phyloP scores from a whole-genome alignment of 2,888 invertebrate genomes.

The Orchesella flavescens region DNA sequence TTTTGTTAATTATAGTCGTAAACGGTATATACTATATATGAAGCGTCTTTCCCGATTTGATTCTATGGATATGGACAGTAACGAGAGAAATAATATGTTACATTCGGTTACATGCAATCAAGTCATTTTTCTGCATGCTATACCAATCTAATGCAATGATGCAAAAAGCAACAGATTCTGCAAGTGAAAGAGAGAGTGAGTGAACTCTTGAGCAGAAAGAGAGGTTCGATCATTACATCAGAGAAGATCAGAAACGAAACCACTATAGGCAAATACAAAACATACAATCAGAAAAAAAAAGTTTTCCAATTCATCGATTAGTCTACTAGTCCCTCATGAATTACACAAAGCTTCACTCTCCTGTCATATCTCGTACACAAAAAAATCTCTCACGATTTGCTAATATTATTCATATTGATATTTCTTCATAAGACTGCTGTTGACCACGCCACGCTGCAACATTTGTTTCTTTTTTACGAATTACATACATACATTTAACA shows the following conservation, averaged over 20 bases:
- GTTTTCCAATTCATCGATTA: slow-evolving; percentile 31
- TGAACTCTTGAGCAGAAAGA: background rate
- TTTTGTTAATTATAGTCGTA: no score
- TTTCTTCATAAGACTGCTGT: no score
- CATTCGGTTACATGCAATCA: background rate
- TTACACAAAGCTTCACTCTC: slow-evolving; percentile 14
- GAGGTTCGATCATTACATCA: no score
- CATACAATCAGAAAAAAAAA: background rate
- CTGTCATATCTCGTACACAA: background rate
- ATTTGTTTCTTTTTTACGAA: background rate
- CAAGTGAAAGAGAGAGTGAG: background rate
- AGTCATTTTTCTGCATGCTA: background rate
- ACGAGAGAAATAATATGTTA: slow-evolving; percentile 14
- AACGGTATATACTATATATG: no score
- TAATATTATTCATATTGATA: slow-evolving; percentile 27
- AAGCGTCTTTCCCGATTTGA: no score
- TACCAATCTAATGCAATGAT: background rate
- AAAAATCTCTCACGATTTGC: slow-evolving; percentile 24
- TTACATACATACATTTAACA: background rate
- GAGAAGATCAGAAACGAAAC: no score
- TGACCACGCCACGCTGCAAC: background rate
- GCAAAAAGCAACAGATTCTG: background rate
- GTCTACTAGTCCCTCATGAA: slow-evolving; percentile 16
- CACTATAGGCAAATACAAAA: no score
- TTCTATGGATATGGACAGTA: no score